These are phyloP conservation scores for Chorisops tibialis DNA, from an alignment of 2,888 invertebrate genomes.

Conservation along the genomic window DNA sequence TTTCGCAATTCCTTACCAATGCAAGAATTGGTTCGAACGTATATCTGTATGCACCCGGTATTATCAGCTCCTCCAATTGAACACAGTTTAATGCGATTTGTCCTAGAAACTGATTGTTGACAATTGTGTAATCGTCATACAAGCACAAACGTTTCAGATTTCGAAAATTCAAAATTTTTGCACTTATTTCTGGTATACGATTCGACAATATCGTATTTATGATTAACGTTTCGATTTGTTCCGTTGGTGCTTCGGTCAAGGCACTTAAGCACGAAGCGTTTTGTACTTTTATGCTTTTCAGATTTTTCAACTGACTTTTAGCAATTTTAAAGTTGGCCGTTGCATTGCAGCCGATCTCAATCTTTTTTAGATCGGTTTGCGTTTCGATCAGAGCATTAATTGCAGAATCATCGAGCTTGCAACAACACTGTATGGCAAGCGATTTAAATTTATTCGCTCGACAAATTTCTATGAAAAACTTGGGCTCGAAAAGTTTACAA, in stretches of 20 bases:
- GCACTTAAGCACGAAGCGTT: not conserved
- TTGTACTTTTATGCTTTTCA: slow-evolving; percentile 1
- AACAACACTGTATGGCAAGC: slow-evolving; percentile 30
- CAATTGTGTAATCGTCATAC: not conserved
- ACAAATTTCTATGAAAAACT: slow-evolving; percentile 27
- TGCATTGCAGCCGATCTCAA: slow-evolving; percentile 13
- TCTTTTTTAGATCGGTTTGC: slow-evolving; percentile 21
- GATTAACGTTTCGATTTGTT: not conserved
- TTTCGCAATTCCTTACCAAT: not conserved
- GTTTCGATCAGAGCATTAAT: slow-evolving; percentile 9
- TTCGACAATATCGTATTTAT: not conserved
- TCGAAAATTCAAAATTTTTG: not conserved
- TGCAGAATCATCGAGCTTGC: slow-evolving; percentile 19
- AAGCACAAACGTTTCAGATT: not conserved
- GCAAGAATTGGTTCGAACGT: not conserved
- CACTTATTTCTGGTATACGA: not conserved
- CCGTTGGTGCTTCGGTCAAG: not conserved
- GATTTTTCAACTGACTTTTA: not conserved
- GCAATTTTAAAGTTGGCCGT: not conserved
- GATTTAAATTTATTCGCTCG: slow-evolving; percentile 23
- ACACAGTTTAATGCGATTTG: not conserved
- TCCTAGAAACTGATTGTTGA: not conserved
- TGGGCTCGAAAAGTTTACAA: slow-evolving; percentile 27
- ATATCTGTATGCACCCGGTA: not conserved
- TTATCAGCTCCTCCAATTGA: not conserved